These are phyloP conservation scores for Oreochromis mossambicus DNA, from an alignment of 2,797 vertebrate species.

Conservation along the genomic window DNA sequence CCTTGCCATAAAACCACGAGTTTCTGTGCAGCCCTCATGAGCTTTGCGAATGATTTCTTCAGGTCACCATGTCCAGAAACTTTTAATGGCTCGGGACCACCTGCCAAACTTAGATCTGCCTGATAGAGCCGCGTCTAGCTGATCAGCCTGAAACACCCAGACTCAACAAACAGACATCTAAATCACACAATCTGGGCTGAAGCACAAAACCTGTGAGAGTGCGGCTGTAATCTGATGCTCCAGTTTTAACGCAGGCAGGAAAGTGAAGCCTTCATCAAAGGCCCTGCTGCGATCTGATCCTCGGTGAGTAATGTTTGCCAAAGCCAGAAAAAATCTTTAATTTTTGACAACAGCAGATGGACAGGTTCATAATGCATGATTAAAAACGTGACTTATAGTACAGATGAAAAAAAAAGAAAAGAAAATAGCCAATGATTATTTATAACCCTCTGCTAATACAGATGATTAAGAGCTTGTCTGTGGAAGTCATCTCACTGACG, in stretches of 20 bases:
- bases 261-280: slow-evolving; percentile 64
- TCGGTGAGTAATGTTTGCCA: slow-evolving; percentile 28
- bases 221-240: slow-evolving; percentile 46
- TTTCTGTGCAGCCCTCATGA: neutral
- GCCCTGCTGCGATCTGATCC: slow-evolving; percentile 39
- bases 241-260: slow-evolving; percentile 39
- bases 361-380: neutral
- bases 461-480: neutral
- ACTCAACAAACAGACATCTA: slow-evolving; percentile 46
- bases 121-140: slow-evolving; percentile 55
- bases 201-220: slow-evolving; percentile 51
- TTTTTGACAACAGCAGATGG: neutral
- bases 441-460: neutral
- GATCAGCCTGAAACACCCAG: slow-evolving; percentile 52
- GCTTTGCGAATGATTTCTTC: slow-evolving; percentile 6
- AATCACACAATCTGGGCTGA: slow-evolving; percentile 39
- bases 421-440: neutral
- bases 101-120: slow-evolving; percentile 40
- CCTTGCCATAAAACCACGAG: neutral
- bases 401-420: neutral
- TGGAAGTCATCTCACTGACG: neutral
- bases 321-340: slow-evolving; percentile 1
- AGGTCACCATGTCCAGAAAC: slow-evolving; percentile 32
- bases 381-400: neutral
- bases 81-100: slow-evolving; percentile 37